Conservation (phyloP, 1,140 invertebrate genomes). For the Drosophila murphyi region DNA sequence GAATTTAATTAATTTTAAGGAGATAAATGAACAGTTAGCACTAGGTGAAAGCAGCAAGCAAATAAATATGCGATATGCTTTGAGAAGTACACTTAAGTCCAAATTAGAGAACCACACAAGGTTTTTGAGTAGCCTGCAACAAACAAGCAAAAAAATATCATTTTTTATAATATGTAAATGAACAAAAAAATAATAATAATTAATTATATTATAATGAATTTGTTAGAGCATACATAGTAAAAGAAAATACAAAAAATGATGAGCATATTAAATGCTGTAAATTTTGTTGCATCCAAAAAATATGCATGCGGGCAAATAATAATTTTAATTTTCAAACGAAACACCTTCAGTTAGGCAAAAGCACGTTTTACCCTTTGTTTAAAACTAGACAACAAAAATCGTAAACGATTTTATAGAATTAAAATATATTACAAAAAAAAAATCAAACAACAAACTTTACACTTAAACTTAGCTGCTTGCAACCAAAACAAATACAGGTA, state of each 20-base stretch:
- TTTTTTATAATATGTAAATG: slow-evolving; percentile 70
- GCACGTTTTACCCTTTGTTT: slow-evolving; percentile 21
- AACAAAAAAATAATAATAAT: slow-evolving; percentile 39
- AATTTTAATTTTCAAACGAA: slow-evolving; percentile 18
- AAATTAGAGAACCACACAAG: slow-evolving; percentile 55
- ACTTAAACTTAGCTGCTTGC: slow-evolving; percentile 81
- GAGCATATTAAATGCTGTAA: slow-evolving; percentile 47
- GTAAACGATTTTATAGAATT: slow-evolving; percentile 75
- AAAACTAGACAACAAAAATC: slow-evolving; percentile 47
- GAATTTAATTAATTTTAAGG: slow-evolving; percentile 54
- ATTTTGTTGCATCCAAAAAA: slow-evolving; percentile 53
- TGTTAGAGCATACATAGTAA: slow-evolving; percentile 61
- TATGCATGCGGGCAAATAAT: slow-evolving; percentile 3
- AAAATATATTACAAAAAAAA: slow-evolving; percentile 51
- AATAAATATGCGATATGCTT: slow-evolving; percentile 56
- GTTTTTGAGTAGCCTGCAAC: slow-evolving; percentile 57
- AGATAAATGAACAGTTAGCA: slow-evolving; percentile 36
- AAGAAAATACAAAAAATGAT: slow-evolving; percentile 39
- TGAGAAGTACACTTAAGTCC: slow-evolving; percentile 40
- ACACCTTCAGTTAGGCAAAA: slow-evolving; percentile 33
- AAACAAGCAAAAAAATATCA: slow-evolving; percentile 69
- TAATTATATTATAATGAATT: slow-evolving; percentile 68
- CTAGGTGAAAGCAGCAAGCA: slow-evolving; percentile 52
- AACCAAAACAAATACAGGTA: slow-evolving; percentile 81
- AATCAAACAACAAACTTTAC: slow-evolving; percentile 73